Evolutionary conservation across 2,888 invertebrate species (phyloP).

Genomic region (Tolmerus cingulatus): DNA sequence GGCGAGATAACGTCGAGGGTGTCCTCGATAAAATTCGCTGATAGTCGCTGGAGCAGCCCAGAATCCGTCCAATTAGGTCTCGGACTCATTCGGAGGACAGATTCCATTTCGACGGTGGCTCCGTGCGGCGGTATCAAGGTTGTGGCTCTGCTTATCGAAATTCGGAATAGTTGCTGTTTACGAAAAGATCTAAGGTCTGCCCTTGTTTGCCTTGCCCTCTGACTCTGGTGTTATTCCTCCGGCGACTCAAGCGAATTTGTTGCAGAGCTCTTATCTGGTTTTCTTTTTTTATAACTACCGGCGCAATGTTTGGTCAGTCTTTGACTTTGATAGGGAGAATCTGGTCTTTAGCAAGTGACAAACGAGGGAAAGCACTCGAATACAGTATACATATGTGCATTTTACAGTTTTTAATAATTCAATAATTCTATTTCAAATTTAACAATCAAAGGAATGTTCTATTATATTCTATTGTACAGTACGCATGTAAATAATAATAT

Average conservation of each 20-base stretch:
- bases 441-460: no score
- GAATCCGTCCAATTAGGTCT: background rate
- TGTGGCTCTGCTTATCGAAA: background rate
- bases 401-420: no score
- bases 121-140: background rate
- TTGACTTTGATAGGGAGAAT: background rate
- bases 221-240: background rate
- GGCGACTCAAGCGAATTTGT: background rate
- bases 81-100: background rate
- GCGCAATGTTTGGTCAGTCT: background rate
- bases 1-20: background rate
- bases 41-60: background rate
- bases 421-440: background rate
- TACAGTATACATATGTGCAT: no score
- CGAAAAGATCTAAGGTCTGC: constrained; percentile 6
- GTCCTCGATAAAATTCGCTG: background rate
- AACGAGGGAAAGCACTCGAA: no score
- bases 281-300: background rate
- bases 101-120: background rate
- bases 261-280: background rate
- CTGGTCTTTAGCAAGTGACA: background rate
- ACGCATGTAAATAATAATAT: no score
- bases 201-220: background rate
- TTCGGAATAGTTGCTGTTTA: background rate
- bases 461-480: no score